Evolutionary conservation across 2,797 vertebrate genomes (phyloP).

Genomic region (Helarctos malayanus): DNA sequence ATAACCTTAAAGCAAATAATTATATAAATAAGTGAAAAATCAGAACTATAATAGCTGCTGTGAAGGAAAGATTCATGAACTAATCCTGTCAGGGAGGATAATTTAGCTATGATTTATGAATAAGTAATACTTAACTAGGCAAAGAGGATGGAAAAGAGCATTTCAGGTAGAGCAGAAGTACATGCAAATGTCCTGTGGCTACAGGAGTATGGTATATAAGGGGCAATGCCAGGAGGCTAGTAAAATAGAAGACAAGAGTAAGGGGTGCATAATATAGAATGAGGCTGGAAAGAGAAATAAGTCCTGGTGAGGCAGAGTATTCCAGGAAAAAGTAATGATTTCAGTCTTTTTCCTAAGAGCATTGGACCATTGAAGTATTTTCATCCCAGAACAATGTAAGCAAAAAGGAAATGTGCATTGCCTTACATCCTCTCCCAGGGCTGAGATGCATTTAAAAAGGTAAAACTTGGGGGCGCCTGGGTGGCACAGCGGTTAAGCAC

Average conservation of each 20-base stretch:
- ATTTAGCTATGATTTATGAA: background rate
- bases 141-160: background rate
- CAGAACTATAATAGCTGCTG: background rate
- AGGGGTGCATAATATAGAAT: background rate
- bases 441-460: background rate
- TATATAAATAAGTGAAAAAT: slow-evolving; percentile 3
- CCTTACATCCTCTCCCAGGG: background rate
- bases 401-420: background rate
- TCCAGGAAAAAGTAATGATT: background rate
- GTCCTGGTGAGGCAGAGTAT: background rate
- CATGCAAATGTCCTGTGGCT: background rate
- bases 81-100: background rate
- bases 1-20: background rate
- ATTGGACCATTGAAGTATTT: background rate
- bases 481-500: no score
- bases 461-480: background rate
- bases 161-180: background rate
- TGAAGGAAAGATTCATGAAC: slow-evolving; percentile 28
- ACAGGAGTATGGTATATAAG: background rate
- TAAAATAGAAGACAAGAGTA: background rate
- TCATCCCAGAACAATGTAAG: background rate
- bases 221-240: background rate
- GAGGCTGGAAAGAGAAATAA: background rate
- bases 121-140: background rate
- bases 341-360: slow-evolving; percentile 18